These are phyloP conservation scores for Cheirogaleus major DNA, from an alignment of 2,797 vertebrate genomes.

Conservation along the genomic window DNA sequence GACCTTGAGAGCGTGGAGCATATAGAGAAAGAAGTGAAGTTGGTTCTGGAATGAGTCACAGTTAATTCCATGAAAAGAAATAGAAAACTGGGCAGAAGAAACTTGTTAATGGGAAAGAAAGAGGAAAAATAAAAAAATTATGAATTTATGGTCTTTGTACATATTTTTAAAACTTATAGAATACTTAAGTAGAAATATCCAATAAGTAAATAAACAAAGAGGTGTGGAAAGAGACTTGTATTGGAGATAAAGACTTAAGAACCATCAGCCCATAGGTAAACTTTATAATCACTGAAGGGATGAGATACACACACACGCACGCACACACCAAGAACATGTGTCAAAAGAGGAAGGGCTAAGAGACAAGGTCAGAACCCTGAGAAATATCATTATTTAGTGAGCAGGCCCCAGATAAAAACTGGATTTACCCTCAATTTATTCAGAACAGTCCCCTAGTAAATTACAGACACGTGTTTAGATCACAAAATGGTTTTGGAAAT, in stretches of 20 bases:
- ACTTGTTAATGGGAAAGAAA: background rate
- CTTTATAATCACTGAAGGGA: background rate
- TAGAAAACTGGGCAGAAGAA: background rate
- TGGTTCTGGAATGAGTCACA: background rate
- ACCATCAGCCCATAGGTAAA: background rate
- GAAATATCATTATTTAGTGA: background rate
- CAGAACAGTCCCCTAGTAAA: background rate
- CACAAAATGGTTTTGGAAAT: conserved; percentile 12
- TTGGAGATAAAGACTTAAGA: background rate
- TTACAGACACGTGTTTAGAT: background rate
- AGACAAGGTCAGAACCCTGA: background rate
- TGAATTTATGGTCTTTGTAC: background rate
- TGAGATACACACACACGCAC: background rate
- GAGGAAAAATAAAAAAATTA: background rate
- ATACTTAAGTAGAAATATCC: background rate
- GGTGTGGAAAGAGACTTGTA: background rate
- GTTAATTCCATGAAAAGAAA: background rate
- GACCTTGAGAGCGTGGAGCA: background rate
- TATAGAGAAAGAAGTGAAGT: background rate
- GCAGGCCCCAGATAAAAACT: background rate
- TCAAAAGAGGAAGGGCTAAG: background rate
- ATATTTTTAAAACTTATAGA: background rate
- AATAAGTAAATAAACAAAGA: background rate
- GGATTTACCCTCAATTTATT: background rate
- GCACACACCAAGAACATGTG: background rate